Base-by-base conservation (phyloP, 2,888 invertebrate genomes). In the Spilosoma lubricipeda region DNA sequence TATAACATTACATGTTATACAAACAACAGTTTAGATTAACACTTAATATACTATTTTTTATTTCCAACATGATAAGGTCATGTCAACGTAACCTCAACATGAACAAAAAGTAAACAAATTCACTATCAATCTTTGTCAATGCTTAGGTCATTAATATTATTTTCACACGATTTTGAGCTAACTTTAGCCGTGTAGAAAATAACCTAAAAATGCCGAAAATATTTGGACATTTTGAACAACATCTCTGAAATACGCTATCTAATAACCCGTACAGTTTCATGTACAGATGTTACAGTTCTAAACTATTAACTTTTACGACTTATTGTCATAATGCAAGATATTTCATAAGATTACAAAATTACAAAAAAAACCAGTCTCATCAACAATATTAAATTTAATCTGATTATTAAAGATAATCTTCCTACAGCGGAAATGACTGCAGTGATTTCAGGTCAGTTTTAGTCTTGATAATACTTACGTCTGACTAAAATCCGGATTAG, bases 91-190 rank as follows among this genome's bases (percentile, higher is more conserved):
- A 36, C 39, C 64, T 36, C 70, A 42, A 69, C 56, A 56, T 27
- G 15, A 56, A 68, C 11, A 71, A 69, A 65, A 65, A n/a, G 20
- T 36, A 73, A 66, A 66, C 15, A 52, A 71, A 5, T 69, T 69
- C 39, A 33, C 56, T 67, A 75, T 77, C 69, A 72, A 71, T 63
- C 73, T 74, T 76, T 63, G 74, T 78, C 76, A 71, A 68, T 70
- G 68, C 66, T 69, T 20, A 63, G 52, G 66, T 70, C 74, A 71
- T 77, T 73, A 76, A 74, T 78, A 73, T 77, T 77, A 63, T 76
- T 75, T 72, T 52, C 30, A 76, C 33, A 3, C 18, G 18, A 33
- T 75, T 78, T 72, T 33, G 33, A 20, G 20, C 23, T n/a, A 36
- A 48, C 52, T 59, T 71, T 71, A 63, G 36, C 39, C 56, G 36